phyloP scores from a whole-genome alignment of 2,888 invertebrate genomes.

The Temnothorax unifasciatus region DNA sequence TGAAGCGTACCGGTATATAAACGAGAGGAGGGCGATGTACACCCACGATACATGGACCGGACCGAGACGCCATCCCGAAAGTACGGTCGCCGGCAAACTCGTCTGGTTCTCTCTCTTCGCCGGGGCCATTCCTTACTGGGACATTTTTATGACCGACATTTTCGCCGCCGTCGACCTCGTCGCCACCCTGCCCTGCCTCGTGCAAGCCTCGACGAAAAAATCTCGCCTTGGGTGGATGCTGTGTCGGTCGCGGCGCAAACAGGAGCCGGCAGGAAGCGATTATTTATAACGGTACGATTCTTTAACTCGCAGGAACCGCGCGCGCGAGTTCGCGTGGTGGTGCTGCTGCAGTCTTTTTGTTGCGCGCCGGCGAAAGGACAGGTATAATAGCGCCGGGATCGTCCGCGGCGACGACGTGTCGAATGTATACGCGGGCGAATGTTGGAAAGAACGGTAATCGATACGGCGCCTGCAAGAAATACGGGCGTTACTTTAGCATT shows the following conservation, averaged over 20 bases:
- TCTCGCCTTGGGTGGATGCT: constrained; percentile 49
- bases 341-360: neutral
- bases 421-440: constrained; percentile 37
- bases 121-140: constrained; percentile 75
- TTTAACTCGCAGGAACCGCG: constrained; percentile 58
- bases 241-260: constrained; percentile 63
- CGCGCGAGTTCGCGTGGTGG: neutral
- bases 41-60: constrained; percentile 64
- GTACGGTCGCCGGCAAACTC: constrained; percentile 51
- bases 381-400: constrained; percentile 22
- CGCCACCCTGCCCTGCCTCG: constrained; percentile 27
- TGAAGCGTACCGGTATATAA: constrained; percentile 71
- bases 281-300: constrained; percentile 67
- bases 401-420: constrained; percentile 24
- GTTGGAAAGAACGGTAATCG: constrained; percentile 25
- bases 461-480: constrained; percentile 10
- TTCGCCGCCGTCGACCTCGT: constrained; percentile 65
- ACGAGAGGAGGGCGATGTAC: constrained; percentile 64
- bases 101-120: constrained; percentile 62
- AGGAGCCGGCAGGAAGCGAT: constrained; percentile 71
- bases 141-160: constrained; percentile 80
- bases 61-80: constrained; percentile 51
- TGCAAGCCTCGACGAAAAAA: constrained; percentile 57
- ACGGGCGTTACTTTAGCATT: neutral
- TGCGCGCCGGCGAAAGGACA: constrained; percentile 1